A percentile compares a stretch with the other conserved stretches of the same genome.
These are phyloP conservation scores for Microtus pennsylvanicus DNA, from an alignment of 2,113 vertebrate species.

Conservation along the genomic window DNA sequence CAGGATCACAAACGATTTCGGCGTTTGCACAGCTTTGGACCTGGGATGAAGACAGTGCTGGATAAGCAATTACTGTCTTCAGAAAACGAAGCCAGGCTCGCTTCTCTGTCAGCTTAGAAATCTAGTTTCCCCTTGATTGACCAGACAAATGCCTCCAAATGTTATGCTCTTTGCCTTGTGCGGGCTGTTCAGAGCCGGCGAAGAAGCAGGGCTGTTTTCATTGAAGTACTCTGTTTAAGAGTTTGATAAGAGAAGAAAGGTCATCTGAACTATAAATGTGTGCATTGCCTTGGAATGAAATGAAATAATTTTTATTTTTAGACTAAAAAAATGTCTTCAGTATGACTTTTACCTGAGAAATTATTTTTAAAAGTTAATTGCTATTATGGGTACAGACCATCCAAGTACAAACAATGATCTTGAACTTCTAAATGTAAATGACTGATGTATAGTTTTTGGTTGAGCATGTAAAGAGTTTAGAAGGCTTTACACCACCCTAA, in stretches of 20 bases:
- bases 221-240: not conserved
- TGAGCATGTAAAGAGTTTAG: not conserved
- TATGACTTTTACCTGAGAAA: not conserved
- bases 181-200: not conserved
- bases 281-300: not conserved
- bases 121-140: not conserved
- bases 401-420: not conserved
- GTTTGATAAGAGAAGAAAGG: not conserved
- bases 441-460: not conserved
- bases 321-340: not conserved
- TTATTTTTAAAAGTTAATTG: slow-evolving; percentile 23
- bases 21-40: slow-evolving; percentile 22
- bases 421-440: not conserved
- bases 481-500: not conserved
- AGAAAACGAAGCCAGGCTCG: not conserved
- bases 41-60: not conserved
- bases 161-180: not conserved
- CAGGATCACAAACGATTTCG: not conserved
- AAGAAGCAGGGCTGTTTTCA: not conserved
- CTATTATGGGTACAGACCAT: not conserved
- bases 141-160: not conserved
- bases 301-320: slow-evolving; percentile 1
- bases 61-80: not conserved
- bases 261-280: slow-evolving; percentile 8
- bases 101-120: not conserved